Evolutionary conservation across 1,140 invertebrate species (phyloP), one percentile per base, ranked within the genome.

Genomic region (Teleogryllus occipitalis): DNA sequence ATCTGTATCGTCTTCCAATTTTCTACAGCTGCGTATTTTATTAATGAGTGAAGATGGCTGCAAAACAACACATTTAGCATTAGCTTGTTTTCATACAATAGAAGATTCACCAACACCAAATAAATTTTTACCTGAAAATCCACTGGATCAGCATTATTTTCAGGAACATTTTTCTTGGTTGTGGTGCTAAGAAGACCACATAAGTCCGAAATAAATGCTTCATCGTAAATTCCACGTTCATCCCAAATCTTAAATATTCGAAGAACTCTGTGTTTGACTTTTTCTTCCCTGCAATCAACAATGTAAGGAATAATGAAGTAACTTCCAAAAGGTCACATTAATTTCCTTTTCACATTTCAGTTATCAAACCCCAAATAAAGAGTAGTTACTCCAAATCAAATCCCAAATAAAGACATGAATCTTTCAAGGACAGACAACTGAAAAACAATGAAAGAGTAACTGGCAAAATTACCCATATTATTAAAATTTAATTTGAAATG

Each of bases 201-300:
- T 8, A 98, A 87, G 87, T 97, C 95, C 39, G 92, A 89, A 14
- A 97, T 89, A 85, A 96, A 97, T 82, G 93, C 93, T 83, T 95
- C 92, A 85, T 93, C 93, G 85, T 97, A 98, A 8, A 98, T 92
- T 81, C 90, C 91, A 83, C 97, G 88, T 84, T 98, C 94, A 86
- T 96, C 93, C 97, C 97, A 98, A 78, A 98, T 97, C 84, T 95
- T 96, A 84, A 98, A 96, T 80, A 98, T 96, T 79, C 96, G 88
- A 79, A 95, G 86, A 79, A 98, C 93, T 84, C 95, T 93, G 81
- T 93, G 89, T 83, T 93, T 92, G 8, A 98, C 95, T 86, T 95
- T 94, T 75, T 96, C 93, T 87, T 97, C 96, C 82, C 95, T 94
- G 84, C 79, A 88, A 87, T 80, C 75, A 77, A 22, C 54, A 65